phyloP scores from a whole-genome alignment of 2,888 invertebrate genomes.

The Argyresthia goedartella region DNA sequence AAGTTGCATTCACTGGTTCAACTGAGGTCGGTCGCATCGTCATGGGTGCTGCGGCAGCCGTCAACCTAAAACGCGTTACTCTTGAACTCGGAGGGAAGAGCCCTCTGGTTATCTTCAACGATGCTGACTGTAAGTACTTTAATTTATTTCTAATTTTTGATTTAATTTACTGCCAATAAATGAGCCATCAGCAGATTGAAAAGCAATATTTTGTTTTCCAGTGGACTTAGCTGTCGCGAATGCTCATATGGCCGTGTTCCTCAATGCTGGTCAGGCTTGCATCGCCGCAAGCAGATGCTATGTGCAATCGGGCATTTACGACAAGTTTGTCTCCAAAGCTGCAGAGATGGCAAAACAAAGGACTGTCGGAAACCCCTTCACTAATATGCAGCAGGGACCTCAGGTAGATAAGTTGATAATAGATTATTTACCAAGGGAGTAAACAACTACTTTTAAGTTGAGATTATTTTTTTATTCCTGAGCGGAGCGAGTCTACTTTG shows the following conservation, averaged over 20 bases:
- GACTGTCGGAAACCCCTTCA: slow-evolving; percentile 87
- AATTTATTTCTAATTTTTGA: no score
- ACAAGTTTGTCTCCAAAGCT: slow-evolving; percentile 84
- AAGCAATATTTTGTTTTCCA: no score
- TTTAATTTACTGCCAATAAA: slow-evolving; percentile 31
- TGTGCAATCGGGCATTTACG: slow-evolving; percentile 89
- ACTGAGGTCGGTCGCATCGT: slow-evolving; percentile 62
- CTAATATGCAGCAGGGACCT: slow-evolving; percentile 81
- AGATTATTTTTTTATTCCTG: no score
- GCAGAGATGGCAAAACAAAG: slow-evolving; percentile 76
- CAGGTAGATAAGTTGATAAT: slow-evolving; percentile 64
- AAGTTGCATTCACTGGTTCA: slow-evolving; percentile 81
- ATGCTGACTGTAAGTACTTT: slow-evolving; percentile 75
- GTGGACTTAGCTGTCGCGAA: slow-evolving; percentile 42
- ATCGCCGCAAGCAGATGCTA: slow-evolving; percentile 89
- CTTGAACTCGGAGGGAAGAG: slow-evolving; percentile 92
- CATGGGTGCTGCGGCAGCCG: slow-evolving; percentile 77
- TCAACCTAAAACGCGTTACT: slow-evolving; percentile 86
- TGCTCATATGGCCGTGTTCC: slow-evolving; percentile 45
- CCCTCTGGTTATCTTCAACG: slow-evolving; percentile 86
- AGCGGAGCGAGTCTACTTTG: no score
- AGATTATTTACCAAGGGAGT: no score
- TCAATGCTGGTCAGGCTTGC: slow-evolving; percentile 53
- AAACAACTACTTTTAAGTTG: no score
- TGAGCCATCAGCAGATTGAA: no score